Percentiles rank a stretch among this genome's conserved stretches.
Evolutionary conservation across 2,888 invertebrate genomes (phyloP).

Genomic region (Cephus nigrinus): DNA sequence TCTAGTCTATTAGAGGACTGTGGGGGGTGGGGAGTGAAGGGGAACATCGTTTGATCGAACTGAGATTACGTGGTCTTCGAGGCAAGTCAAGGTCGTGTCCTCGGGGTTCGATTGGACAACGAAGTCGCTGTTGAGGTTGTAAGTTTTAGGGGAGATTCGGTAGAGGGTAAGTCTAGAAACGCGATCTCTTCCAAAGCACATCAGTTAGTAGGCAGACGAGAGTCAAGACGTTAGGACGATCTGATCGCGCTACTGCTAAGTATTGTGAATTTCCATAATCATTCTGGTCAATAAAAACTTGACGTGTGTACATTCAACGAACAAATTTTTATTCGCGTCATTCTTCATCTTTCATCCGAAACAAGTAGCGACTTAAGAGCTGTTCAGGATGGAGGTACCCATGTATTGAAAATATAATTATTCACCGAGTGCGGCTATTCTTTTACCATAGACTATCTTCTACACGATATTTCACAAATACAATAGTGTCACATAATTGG

Average conservation of each 20-base stretch:
- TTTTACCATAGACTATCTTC: slow-evolving; percentile 30
- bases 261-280: background rate
- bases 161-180: background rate
- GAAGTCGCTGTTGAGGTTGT: background rate
- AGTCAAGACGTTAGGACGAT: background rate
- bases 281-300: background rate
- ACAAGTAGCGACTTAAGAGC: slow-evolving; percentile 21
- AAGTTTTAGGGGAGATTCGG: background rate
- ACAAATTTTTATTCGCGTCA: background rate
- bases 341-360: slow-evolving; percentile 16
- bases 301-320: background rate
- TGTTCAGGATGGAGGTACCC: slow-evolving; percentile 25
- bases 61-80: background rate
- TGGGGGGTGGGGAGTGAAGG: background rate
- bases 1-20: background rate
- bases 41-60: background rate
- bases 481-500: slow-evolving; percentile 34
- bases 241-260: background rate
- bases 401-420: slow-evolving; percentile 46
- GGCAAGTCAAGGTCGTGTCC: background rate
- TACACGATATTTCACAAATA: slow-evolving; percentile 38
- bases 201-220: background rate
- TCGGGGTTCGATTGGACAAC: background rate
- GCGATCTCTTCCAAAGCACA: background rate
- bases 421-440: slow-evolving; percentile 26